Evolutionary conservation across 2,797 vertebrate genomes (phyloP).

Genomic region (Rhodeus uyekii): DNA sequence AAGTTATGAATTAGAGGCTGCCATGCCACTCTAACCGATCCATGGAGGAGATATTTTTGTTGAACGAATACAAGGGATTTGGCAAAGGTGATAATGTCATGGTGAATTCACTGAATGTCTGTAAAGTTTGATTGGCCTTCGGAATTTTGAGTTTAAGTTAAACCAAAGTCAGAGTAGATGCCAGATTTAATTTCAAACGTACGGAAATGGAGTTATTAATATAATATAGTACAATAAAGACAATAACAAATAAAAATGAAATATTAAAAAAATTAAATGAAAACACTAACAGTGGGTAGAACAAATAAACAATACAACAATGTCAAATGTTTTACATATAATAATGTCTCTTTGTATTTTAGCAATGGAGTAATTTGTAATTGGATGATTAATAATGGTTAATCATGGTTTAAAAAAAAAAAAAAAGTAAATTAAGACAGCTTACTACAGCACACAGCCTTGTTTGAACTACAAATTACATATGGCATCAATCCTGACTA

Average conservation of each 20-base stretch:
- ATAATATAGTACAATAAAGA: not conserved
- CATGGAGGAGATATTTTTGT: conserved; percentile 44
- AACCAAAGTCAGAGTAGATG: not conserved
- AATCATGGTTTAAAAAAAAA: not conserved
- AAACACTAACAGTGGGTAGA: not conserved
- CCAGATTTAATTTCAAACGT: not conserved
- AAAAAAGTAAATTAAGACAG: not conserved
- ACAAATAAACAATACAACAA: not conserved
- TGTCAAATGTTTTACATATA: not conserved
- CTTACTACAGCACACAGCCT: not conserved
- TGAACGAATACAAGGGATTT: conserved; percentile 39
- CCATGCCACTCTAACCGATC: conserved; percentile 42
- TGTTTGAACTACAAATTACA: conserved; percentile 4
- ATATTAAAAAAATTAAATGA: not conserved
- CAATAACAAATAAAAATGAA: not conserved
- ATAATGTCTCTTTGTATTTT: not conserved
- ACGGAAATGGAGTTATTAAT: not conserved
- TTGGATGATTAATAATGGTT: not conserved
- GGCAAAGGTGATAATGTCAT: conserved; percentile 6
- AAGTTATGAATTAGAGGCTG: conserved; percentile 49
- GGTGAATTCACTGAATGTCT: conserved; percentile 12
- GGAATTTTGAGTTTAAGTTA: conserved; percentile 14
- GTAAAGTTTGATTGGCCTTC: conserved; percentile 27
- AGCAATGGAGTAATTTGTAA: not conserved
- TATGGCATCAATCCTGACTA: not conserved